Evolutionary conservation across 2,113 vertebrate species (phyloP).

Genomic region (Thomomys bottae): DNA sequence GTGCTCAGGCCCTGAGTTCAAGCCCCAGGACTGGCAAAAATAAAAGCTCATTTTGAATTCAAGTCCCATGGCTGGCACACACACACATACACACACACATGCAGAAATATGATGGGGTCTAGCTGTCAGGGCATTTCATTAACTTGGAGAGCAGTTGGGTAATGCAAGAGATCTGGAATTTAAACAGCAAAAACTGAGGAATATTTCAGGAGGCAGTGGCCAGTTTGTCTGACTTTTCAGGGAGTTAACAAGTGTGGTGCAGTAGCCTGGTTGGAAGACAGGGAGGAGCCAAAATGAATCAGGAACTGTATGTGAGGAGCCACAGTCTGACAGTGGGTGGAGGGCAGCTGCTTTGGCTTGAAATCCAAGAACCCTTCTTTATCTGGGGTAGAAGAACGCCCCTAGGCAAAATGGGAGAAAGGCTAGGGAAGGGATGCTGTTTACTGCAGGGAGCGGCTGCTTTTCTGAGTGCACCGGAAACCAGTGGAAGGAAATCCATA

Average conservation of each 20-base stretch:
- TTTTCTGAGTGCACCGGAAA: neutral
- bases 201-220: neutral
- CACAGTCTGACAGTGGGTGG: neutral
- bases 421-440: neutral
- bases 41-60: too few relatives aligned
- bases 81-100: too few relatives aligned
- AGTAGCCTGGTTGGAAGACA: neutral
- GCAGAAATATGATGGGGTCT: neutral
- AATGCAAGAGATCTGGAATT: neutral
- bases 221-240: neutral
- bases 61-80: too few relatives aligned
- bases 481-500: constrained; percentile 41
- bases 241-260: accelerated
- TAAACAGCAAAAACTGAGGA: neutral
- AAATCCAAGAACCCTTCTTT: neutral
- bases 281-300: neutral
- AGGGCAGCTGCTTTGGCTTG: neutral
- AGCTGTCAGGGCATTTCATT: neutral
- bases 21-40: too few relatives aligned
- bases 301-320: too few relatives aligned
- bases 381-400: neutral
- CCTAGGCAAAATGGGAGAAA: neutral
- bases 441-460: neutral
- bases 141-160: neutral
- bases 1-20: too few relatives aligned